Percentiles rank a stretch among this genome's conserved stretches.
phyloP scores from a whole-genome alignment of 2,797 vertebrate species.

The Falco peregrinus region DNA sequence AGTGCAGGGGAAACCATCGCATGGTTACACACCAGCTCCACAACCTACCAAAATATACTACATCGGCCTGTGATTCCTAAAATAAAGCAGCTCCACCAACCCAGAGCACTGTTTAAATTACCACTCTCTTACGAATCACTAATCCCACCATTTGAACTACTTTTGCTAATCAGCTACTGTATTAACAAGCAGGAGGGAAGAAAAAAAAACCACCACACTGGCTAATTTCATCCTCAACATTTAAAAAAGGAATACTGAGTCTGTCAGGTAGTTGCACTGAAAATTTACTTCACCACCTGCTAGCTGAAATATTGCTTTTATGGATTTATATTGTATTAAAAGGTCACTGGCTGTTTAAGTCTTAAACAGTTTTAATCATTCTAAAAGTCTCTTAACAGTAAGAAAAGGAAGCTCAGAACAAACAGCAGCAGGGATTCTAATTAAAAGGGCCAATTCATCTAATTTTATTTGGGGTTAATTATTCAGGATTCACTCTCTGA shows the following conservation, averaged over 20 bases:
- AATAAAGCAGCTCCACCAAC: background rate
- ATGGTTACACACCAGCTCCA: background rate
- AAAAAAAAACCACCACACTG: background rate
- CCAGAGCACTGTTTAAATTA: background rate
- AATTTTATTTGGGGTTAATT: slow-evolving; percentile 94
- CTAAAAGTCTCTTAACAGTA: slow-evolving; percentile 80
- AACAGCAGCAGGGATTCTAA: slow-evolving; percentile 91
- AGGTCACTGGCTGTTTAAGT: slow-evolving; percentile 84
- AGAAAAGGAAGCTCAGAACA: slow-evolving; percentile 81
- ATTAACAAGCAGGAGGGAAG: slow-evolving; percentile 40
- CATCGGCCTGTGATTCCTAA: background rate
- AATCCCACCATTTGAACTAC: slow-evolving; percentile 46
- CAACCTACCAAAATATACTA: background rate
- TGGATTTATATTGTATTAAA: slow-evolving; percentile 82
- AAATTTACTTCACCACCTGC: slow-evolving; percentile 78
- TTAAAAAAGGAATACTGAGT: slow-evolving; percentile 59
- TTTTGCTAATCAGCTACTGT: slow-evolving; percentile 52
- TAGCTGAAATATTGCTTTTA: slow-evolving; percentile 81
- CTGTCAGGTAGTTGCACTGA: slow-evolving; percentile 76
- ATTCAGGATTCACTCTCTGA: slow-evolving; percentile 91
- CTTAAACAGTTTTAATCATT: slow-evolving; percentile 84
- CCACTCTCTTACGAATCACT: slow-evolving; percentile 3
- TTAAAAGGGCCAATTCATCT: slow-evolving; percentile 92
- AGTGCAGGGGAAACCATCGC: background rate
- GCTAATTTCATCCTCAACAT: slow-evolving; percentile 50